A percentile compares a stretch with the other conserved stretches of the same genome.
Evolutionary conservation across 2,113 vertebrate genomes (phyloP).

Genomic region (Crotalus viridis): DNA sequence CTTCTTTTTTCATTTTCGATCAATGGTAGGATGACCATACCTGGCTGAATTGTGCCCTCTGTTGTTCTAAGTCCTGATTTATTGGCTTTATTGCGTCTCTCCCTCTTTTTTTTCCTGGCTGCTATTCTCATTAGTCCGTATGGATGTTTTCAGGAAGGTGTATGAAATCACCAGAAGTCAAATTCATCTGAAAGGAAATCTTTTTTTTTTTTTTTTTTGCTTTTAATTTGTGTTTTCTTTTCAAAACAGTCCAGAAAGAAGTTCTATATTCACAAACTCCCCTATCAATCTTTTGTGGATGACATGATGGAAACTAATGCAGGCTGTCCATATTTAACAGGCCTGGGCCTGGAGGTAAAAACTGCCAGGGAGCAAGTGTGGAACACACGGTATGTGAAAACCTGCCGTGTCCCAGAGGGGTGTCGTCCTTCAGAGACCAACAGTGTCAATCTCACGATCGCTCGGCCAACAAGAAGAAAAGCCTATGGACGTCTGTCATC

Average conservation of each 20-base stretch:
- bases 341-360: constrained; percentile 85
- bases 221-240: background rate
- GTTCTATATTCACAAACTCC: background rate
- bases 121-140: background rate
- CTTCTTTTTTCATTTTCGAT: background rate
- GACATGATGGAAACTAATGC: background rate
- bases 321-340: constrained; percentile 57
- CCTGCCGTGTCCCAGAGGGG: constrained; percentile 84
- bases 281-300: background rate
- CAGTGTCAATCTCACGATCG: constrained; percentile 91
- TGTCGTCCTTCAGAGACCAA: constrained; percentile 90
- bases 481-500: constrained; percentile 81
- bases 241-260: background rate
- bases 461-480: constrained; percentile 81
- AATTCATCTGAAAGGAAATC: background rate
- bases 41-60: background rate
- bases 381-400: constrained; percentile 92
- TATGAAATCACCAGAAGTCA: background rate
- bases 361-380: constrained; percentile 85
- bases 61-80: background rate
- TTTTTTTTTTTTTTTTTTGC: background rate
- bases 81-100: background rate
- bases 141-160: background rate
- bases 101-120: fast-evolving
- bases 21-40: background rate